These are phyloP conservation scores for Trichacis sp. DNA, from an alignment of 2,888 invertebrate genomes.

Conservation along the genomic window DNA sequence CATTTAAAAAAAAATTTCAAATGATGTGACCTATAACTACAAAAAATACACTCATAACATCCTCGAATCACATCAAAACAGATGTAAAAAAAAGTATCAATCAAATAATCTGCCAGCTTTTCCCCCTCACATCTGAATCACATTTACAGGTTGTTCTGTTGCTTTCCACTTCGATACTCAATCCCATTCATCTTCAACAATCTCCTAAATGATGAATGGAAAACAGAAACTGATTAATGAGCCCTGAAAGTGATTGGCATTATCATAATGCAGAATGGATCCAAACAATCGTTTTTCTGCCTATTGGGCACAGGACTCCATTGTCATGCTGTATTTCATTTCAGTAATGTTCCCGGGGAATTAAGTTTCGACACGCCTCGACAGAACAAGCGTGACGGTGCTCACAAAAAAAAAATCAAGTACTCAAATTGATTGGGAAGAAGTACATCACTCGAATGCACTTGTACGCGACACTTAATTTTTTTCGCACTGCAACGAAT, in stretches of 20 bases:
- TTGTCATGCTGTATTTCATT: slow-evolving; percentile 17
- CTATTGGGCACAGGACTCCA: slow-evolving; percentile 5
- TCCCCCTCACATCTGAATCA: no score
- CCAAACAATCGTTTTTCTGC: slow-evolving; percentile 12
- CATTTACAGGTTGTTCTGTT: no score
- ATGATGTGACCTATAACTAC: no score
- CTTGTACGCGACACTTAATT: slow-evolving; percentile 18
- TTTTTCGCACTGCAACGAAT: not conserved
- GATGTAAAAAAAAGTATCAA: no score
- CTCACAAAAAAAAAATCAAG: slow-evolving; percentile 19
- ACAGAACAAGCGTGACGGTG: slow-evolving; percentile 20
- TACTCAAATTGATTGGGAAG: slow-evolving; percentile 21
- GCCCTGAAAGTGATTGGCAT: not conserved
- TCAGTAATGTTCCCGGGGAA: slow-evolving; percentile 13
- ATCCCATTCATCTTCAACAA: no score
- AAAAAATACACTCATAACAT: no score
- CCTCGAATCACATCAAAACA: no score
- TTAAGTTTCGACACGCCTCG: slow-evolving; percentile 16
- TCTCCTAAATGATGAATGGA: no score
- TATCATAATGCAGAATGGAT: not conserved
- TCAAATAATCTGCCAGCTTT: no score
- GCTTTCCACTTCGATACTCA: no score
- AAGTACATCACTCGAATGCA: slow-evolving; percentile 18
- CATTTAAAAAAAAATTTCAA: no score
- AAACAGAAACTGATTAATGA: no score